phyloP scores from a whole-genome alignment of 2,888 invertebrate species.

The Adelphocoris suturalis region DNA sequence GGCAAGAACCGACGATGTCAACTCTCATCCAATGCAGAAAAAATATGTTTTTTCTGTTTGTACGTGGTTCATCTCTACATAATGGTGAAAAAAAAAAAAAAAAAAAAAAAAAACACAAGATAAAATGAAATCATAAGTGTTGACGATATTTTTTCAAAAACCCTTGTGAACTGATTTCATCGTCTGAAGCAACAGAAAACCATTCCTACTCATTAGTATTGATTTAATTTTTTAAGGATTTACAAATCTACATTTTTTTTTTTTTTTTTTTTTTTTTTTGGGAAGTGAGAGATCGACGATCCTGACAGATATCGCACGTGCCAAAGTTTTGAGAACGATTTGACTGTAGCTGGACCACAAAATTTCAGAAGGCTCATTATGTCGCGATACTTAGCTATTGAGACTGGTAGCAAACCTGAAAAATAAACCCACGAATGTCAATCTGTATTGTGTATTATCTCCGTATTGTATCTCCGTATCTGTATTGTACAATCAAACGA shows the following conservation, averaged over 20 bases:
- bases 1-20: slow-evolving; percentile 30
- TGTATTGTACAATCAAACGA: slow-evolving; percentile 19
- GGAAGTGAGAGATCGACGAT: slow-evolving; percentile 25
- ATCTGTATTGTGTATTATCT: neutral
- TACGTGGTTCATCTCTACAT: neutral
- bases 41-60: slow-evolving; percentile 3
- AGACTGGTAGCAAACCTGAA: slow-evolving; percentile 41
- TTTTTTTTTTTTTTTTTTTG: slow-evolving; percentile 18
- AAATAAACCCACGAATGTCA: neutral
- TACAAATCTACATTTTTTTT: slow-evolving; percentile 21
- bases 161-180: neutral
- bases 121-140: neutral
- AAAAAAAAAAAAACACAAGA: neutral
- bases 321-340: slow-evolving; percentile 14
- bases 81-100: neutral
- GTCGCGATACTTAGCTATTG: slow-evolving; percentile 31
- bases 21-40: slow-evolving; percentile 26
- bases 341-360: slow-evolving; percentile 3
- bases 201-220: neutral
- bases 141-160: neutral
- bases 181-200: slow-evolving; percentile 29
- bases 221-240: slow-evolving; percentile 44
- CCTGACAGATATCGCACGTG: slow-evolving; percentile 29
- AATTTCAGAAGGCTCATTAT: slow-evolving; percentile 17
- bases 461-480: neutral